Base-by-base conservation (phyloP, 2,888 invertebrate genomes). In the Aleiodes testaceus region DNA sequence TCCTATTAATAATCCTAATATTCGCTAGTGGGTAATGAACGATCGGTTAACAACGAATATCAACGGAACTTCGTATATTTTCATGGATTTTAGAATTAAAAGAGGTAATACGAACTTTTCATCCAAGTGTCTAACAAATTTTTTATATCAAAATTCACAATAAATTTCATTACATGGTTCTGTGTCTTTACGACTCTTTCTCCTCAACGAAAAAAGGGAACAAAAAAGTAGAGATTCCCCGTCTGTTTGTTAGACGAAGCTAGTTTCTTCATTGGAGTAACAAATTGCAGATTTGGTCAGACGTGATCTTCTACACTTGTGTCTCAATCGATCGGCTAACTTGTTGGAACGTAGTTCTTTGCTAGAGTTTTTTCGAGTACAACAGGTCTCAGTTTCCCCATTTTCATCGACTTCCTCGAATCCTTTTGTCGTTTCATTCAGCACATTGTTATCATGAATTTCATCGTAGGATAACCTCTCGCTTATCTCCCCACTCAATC, bases 241-340 rank as follows among this genome's bases (percentile, higher is more conserved):
- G 36, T 9, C 7, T 36, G 36, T 36, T 11, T 9, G 36, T 49
- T 12, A 49, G 16, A 49, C 16, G 14, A 5, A 16, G 49, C 49
- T n/a, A 16, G 52, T 18, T 52, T 52, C 22, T 20, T 52, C 52
- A 52, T 22, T 52, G 12, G 20, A 63, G 11, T 36, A 50, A 66
- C 30, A 16, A 52, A 36, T 50, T 11, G 12, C 18, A 26, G 44
- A 53, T 63, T 50, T 50, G 30, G 59, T 14, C 16, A 42, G 50
- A 20, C 47, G 22, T 20, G 61, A 61, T 49, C 63, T 50, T 5
- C 14, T 14, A 45, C 20, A 50, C 26, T 50, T 64, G 16, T 49
- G 49, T 36, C 16, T 53, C 36, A 64, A 55, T 64, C 64, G 69
- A 64, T 64, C 53, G 53, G 42, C 52, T 52, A 69, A 69, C 64